Evolutionary conservation across 2,113 vertebrate species (phyloP), one percentile per base, ranked within the genome.

Genomic region (Onychostruthus taczanowskii): DNA sequence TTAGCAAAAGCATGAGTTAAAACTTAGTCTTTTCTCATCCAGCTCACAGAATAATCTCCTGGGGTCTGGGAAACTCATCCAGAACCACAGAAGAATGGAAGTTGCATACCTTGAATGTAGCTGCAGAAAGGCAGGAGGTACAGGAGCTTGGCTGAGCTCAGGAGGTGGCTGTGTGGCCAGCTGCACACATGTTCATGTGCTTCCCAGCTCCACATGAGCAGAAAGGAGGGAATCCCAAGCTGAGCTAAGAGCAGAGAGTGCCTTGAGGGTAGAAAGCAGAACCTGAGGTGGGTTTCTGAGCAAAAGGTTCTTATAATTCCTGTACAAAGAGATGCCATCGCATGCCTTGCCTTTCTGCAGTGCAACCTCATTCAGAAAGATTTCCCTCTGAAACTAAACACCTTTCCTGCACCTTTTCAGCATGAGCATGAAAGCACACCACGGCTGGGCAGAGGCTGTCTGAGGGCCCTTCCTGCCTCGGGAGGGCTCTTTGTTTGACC

Each of bases 301-400:
- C 28, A 44, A 72, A 59, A 9, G 15, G 11, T 26, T 73, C 47
- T 3, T 56, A 31, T 47, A 21, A 8, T 41, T 72, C 53, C 62
- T 30, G 17, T 37, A 2, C 15, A 35, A 81, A 53, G 13, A 20
- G 44, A 52, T 0, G 1, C n/a, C 28, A 17, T 7, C 0, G 0
- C 0, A 0, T 55, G 26, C 46, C 27, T 23, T 46, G 30, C 43
- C 33, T 19, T 58, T 66, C 72, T 59, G 50, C 63, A n/a, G 55
- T 0, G 0, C 50, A 3, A 1, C 33, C 59, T 62, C 2, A 0
- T 56, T n/a, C 0, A 2, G 63, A 26, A 47, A 52, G 50, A 33
- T 56, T 86, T 67, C 52, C 3, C 64, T 89, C 55, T 37, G 67
- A 73, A 87, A 76, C 13, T 49, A 63, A 87, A 44, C 77, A 52